Evolutionary conservation across 2,888 invertebrate genomes (phyloP).

Genomic region (Azorinus chamasolen): DNA sequence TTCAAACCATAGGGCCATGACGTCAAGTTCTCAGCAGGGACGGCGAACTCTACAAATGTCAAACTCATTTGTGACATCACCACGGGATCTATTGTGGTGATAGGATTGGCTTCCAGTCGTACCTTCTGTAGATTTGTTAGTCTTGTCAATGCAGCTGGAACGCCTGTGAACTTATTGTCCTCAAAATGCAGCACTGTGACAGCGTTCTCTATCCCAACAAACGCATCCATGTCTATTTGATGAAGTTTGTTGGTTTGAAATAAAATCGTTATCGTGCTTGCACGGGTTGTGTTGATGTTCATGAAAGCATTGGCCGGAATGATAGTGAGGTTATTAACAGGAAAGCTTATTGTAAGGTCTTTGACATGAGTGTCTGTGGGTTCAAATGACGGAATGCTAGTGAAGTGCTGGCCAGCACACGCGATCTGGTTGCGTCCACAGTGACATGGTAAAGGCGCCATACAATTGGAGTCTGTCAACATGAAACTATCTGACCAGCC

Average conservation of each 20-base stretch:
- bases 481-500: neutral
- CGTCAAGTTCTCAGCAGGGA: neutral
- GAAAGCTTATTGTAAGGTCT: conserved; percentile 3
- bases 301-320: no score
- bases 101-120: conserved; percentile 1
- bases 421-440: conserved; percentile 14
- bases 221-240: no score
- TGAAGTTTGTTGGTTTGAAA: no score
- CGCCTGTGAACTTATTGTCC: neutral
- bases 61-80: conserved; percentile 1
- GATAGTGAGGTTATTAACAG: neutral
- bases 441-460: conserved; percentile 6
- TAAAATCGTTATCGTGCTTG: no score
- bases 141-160: conserved; percentile 5
- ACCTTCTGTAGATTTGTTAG: conserved; percentile 5
- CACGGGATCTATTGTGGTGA: neutral
- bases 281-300: no score
- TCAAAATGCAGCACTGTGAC: conserved; percentile 1
- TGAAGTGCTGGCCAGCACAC: conserved; percentile 4
- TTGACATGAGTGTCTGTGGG: no score
- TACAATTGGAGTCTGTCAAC: conserved; percentile 10
- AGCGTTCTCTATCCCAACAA: conserved; percentile 8
- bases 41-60: neutral
- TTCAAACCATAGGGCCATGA: conserved; percentile 3
- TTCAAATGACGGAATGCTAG: conserved; percentile 10